These are phyloP conservation scores for Egretta garzetta DNA, from an alignment of 2,113 vertebrate genomes.

Conservation along the genomic window DNA sequence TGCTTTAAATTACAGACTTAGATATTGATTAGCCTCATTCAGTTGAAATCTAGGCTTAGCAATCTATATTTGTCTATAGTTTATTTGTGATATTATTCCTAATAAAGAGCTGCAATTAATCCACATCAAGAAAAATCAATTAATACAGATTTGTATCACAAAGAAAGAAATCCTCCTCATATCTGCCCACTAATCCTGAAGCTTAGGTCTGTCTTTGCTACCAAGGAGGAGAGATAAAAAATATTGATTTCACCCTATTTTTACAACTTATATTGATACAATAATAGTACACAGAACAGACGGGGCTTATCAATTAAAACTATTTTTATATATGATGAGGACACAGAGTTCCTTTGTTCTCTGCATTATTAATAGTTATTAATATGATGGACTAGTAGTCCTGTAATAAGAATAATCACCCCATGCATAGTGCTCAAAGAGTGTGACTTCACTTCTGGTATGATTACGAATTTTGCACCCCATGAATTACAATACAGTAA, in stretches of 20 bases:
- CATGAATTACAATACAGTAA: neutral
- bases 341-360: neutral
- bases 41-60: slow-evolving; percentile 60
- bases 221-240: slow-evolving; percentile 51
- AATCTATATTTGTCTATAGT: slow-evolving; percentile 61
- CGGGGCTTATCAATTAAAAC: slow-evolving; percentile 56
- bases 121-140: slow-evolving; percentile 75
- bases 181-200: slow-evolving; percentile 57
- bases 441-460: neutral
- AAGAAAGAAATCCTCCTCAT: slow-evolving; percentile 72
- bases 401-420: neutral
- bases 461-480: neutral
- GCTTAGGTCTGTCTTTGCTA: slow-evolving; percentile 53
- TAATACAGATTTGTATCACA: slow-evolving; percentile 73
- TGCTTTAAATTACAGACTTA: slow-evolving; percentile 43
- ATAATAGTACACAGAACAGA: slow-evolving; percentile 53
- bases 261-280: slow-evolving; percentile 48
- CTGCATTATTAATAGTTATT: slow-evolving; percentile 26
- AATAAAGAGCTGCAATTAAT: slow-evolving; percentile 72
- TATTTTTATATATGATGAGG: neutral
- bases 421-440: neutral
- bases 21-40: slow-evolving; percentile 73
- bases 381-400: neutral
- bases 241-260: slow-evolving; percentile 69
- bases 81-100: slow-evolving; percentile 68